phyloP scores from a whole-genome alignment of 1,140 invertebrate genomes.

The Zaprionus taronus region DNA sequence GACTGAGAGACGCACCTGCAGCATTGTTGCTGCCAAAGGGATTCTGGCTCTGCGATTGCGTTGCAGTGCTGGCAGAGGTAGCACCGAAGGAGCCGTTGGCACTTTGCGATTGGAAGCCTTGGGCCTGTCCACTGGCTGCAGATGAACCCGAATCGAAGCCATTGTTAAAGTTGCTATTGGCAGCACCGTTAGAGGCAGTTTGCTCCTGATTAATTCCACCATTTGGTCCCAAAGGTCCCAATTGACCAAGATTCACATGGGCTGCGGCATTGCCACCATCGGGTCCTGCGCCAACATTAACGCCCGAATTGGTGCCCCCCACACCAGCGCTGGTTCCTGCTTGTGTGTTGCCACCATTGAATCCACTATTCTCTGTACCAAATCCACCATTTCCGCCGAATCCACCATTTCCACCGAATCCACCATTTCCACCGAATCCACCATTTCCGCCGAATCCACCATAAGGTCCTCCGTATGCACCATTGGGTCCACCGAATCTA shows the following conservation, averaged over 20 bases:
- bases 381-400: background rate
- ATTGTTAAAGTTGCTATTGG: conserved; percentile 54
- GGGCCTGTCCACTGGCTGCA: conserved; percentile 69
- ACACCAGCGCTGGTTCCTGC: conserved; percentile 48
- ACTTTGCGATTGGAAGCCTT: conserved; percentile 74
- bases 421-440: conserved; percentile 8
- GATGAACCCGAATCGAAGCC: conserved; percentile 59
- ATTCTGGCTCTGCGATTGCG: conserved; percentile 72
- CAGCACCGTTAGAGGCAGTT: conserved; percentile 70
- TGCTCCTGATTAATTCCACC: conserved; percentile 73
- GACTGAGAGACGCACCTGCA: conserved; percentile 77
- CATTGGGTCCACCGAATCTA: background rate
- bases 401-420: background rate
- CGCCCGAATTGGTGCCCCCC: conserved; percentile 53
- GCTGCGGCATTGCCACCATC: conserved; percentile 63
- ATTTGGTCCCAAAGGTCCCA: conserved; percentile 52
- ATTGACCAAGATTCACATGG: conserved; percentile 52
- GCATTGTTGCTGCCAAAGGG: conserved; percentile 72
- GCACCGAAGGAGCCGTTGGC: conserved; percentile 77
- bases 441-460: conserved; percentile 21
- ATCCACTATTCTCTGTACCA: conserved; percentile 1
- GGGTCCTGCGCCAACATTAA: conserved; percentile 60
- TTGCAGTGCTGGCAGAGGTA: conserved; percentile 77
- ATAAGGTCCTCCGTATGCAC: conserved; percentile 16
- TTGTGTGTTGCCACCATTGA: conserved; percentile 26